Base-by-base conservation (phyloP, 1,140 invertebrate species). In the Lepidurus packardi region DNA sequence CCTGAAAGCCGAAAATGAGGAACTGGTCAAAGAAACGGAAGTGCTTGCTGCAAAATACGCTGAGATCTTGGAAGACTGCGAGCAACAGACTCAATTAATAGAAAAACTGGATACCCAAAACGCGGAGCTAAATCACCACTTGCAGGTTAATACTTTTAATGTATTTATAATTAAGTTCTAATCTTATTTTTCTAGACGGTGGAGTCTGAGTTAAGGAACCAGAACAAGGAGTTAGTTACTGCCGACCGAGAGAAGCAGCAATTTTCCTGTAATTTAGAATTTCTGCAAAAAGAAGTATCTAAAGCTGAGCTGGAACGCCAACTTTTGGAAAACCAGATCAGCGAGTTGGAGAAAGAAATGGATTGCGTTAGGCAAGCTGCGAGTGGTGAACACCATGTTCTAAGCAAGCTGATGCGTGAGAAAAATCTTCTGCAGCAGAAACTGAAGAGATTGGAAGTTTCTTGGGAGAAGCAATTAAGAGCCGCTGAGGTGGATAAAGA, bases 401-500 rank as follows among this genome's bases (percentile, higher is more conserved):
- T 34, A 13, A 65, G 34, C 43, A 77, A 77, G 43, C 41, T 77
- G 16, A 9, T 65, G 43, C 42, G 76, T 25, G 76, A 77, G 41
- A 77, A 77, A 10, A 25, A 42, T 7, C 74, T 75, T 75, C 10
- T 75, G 42, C 34, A 75, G 16, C 34, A 42, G 25, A 42, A 42
- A 75, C 42, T 75, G 6, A 75, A 75, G 16, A 75, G 74, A 75
- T 7, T 43, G 16, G 13, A 34, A 47, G 76, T 45, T 77, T 24
- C 76, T 8, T 34, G 78, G 25, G 78, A 78, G 41, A 78, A 78
- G 43, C 78, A 78, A 16, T n/a, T 44, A 11, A 44, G 75, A 78
- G 78, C 53, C 21, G 13, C 13, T 13, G 53, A 65, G 21, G 53
- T 65, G 53, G 53, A 65, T 21, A 65, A 21, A 65, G 53, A 65